Evolutionary conservation across 2,888 invertebrate genomes (phyloP), one percentile per base, ranked within the genome.

Genomic region (Cenopis cana): DNA sequence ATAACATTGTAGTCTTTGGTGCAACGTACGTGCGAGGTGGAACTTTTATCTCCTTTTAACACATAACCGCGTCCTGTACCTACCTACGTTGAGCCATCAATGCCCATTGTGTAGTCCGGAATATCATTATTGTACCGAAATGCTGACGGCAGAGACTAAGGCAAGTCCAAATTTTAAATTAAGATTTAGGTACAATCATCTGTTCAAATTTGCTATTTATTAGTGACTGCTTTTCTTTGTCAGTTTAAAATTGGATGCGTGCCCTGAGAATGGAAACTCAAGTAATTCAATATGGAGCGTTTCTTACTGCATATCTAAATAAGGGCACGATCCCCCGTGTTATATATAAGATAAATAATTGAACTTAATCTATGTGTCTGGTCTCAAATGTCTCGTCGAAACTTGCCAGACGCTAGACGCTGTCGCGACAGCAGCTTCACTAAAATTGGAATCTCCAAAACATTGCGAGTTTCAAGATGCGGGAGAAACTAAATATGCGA

Each of bases 351-450:
- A 14, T 46, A 36, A 8, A 52, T 64, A 64, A 52, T 52, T 52
- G 64, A 64, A 54, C 38, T 54, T 64, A 64, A 64, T 54, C 65
- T 66, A 57, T 18, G 38, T 54, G 65, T 66, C 54, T 66, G 41
- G 65, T 46, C 56, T 54, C 52, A 54, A 66, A 29, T 9, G 41
- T 56, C 65, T 56, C 52, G 38, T 52, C 65, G 55, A 65, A 66
- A 66, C 55, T 66, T 66, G 55, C 65, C 65, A 66, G 65, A 66
- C 65, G 24, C 20, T 14, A 41, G 41, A 41, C 65, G 33, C 33
- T 33, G 33, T 65, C 54, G 54, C 54, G 62, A 36, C 60, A 29
- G 1, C 52, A 12, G 14, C 41, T 38, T 4, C 62, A 10, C 52
- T 62, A 52, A 54, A 50, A 64, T 38, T 38, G 64, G 64, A 52